These are phyloP conservation scores for Eucera pruinosa DNA, from an alignment of 2,888 invertebrate species.

Conservation along the genomic window DNA sequence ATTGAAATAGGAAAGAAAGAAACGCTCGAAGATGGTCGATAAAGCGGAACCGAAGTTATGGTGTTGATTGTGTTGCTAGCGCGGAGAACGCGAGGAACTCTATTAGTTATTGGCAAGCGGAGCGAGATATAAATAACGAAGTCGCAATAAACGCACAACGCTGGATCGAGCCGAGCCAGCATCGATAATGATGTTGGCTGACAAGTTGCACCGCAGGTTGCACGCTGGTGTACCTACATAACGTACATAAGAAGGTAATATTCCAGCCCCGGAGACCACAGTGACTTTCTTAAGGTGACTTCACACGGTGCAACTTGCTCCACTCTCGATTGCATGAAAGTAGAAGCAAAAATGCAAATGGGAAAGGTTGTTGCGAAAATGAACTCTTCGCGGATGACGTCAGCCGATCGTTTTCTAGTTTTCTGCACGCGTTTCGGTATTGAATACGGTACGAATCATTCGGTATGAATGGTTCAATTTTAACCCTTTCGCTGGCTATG, in stretches of 20 bases:
- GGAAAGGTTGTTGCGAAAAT: too few species aligned
- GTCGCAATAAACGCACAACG: slow-evolving; percentile 65
- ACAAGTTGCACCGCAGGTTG: slow-evolving; percentile 73
- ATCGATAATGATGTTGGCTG: slow-evolving; percentile 75
- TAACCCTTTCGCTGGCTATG: too few species aligned
- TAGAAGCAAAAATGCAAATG: too few species aligned
- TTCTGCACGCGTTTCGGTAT: too few species aligned
- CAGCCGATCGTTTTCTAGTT: too few species aligned
- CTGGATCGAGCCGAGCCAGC: slow-evolving; percentile 51
- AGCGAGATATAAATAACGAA: slow-evolving; percentile 73
- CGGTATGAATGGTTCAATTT: too few species aligned
- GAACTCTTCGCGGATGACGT: too few species aligned
- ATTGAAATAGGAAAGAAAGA: background rate
- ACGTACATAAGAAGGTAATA: slow-evolving; percentile 56
- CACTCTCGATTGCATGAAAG: background rate
- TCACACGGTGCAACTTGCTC: slow-evolving; percentile 16
- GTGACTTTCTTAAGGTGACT: slow-evolving; percentile 39
- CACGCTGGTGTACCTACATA: slow-evolving; percentile 56
- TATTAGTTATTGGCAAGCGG: slow-evolving; percentile 68
- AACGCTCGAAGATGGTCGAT: slow-evolving; percentile 18
- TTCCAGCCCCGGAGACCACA: slow-evolving; percentile 43
- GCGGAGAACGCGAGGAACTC: slow-evolving; percentile 54
- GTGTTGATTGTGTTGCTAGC: slow-evolving; percentile 32
- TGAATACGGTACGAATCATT: too few species aligned
- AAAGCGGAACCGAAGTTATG: slow-evolving; percentile 25